Conservation (phyloP, 2,113 vertebrate genomes). For the Xyrauchen texanus region DNA sequence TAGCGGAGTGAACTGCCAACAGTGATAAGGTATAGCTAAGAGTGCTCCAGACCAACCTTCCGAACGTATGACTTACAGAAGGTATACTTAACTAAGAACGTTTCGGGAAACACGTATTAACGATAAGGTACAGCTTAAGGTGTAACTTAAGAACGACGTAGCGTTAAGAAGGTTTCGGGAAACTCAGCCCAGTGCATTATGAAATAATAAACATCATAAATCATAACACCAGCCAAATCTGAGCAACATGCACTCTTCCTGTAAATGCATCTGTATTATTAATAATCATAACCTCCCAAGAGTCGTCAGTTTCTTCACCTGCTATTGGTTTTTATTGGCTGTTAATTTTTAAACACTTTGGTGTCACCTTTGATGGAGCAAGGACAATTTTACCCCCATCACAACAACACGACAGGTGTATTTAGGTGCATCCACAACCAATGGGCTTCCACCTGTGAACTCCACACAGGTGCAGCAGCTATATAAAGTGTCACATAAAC, state of each 20-base stretch:
- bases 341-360: constrained; percentile 77
- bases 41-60: no score
- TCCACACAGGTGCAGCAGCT: constrained; percentile 20
- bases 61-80: no score
- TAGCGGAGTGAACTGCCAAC: no score
- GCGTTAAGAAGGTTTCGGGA: no score
- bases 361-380: constrained; percentile 68
- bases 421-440: constrained; percentile 64
- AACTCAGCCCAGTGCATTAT: constrained; percentile 39
- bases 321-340: constrained; percentile 66
- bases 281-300: constrained; percentile 57
- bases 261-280: constrained; percentile 61
- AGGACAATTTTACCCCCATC: constrained; percentile 69
- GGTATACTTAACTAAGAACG: no score
- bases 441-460: constrained; percentile 58
- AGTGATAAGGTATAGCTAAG: no score
- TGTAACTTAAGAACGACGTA: no score
- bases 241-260: no score
- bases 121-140: no score
- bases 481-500: constrained; percentile 64
- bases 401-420: neutral
- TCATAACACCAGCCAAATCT: neutral
- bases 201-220: neutral
- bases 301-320: constrained; percentile 64
- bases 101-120: no score